Conservation (phyloP, 1,140 invertebrate genomes). For the Neodiprion lecontei region DNA sequence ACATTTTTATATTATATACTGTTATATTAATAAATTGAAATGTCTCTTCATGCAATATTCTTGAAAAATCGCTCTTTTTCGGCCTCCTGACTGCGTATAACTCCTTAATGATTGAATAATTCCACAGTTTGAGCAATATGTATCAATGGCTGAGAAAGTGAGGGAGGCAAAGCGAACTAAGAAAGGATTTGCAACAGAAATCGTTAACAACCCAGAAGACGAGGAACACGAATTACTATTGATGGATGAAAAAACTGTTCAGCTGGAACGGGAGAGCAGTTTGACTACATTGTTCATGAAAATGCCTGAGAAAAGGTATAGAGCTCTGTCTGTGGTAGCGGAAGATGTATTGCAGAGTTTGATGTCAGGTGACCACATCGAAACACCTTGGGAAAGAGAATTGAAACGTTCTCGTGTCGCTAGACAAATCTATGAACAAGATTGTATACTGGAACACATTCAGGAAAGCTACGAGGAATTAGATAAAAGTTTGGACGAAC, state of each 20-base stretch:
- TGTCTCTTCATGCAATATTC: no score
- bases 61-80: background rate
- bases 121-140: constrained; percentile 43
- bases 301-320: constrained; percentile 20
- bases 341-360: constrained; percentile 22
- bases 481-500: constrained; percentile 69
- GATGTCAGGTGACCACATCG: constrained; percentile 26
- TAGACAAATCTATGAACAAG: constrained; percentile 67
- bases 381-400: constrained; percentile 49
- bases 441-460: constrained; percentile 68
- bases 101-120: background rate
- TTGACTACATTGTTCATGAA: constrained; percentile 3
- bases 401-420: constrained; percentile 46
- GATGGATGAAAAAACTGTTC: constrained; percentile 32
- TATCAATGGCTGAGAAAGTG: constrained; percentile 35
- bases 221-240: constrained; percentile 52
- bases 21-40: background rate
- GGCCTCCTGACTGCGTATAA: no score
- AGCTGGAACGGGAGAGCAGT: constrained; percentile 18
- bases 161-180: constrained; percentile 37
- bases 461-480: constrained; percentile 67
- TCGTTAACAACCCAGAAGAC: constrained; percentile 29
- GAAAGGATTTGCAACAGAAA: constrained; percentile 25
- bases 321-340: constrained; percentile 17
- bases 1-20: background rate